phyloP scores from a whole-genome alignment of 2,113 vertebrate species.

The Miniopterus natalensis region DNA sequence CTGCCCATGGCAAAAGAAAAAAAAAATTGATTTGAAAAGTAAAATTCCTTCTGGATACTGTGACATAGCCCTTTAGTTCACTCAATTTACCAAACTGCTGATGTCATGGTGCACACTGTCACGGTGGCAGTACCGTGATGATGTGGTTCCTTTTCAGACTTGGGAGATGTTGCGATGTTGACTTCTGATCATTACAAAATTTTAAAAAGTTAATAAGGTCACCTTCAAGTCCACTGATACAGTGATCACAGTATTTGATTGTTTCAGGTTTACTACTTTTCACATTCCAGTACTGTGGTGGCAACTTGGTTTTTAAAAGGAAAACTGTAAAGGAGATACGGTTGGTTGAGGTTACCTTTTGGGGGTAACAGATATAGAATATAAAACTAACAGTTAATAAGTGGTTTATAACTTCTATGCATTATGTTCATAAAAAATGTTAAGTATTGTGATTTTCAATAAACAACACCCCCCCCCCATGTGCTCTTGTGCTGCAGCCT shows the following conservation, averaged over 20 bases:
- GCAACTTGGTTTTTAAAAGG: neutral
- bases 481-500: no score
- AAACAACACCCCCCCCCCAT: neutral
- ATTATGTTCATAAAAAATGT: slow-evolving; percentile 84
- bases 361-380: slow-evolving; percentile 55
- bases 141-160: neutral
- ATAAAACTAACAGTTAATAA: slow-evolving; percentile 85
- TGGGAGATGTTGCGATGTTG: neutral
- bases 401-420: slow-evolving; percentile 75
- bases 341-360: neutral
- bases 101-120: neutral
- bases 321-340: neutral
- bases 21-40: neutral
- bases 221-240: neutral
- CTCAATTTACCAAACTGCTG: neutral
- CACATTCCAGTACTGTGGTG: neutral
- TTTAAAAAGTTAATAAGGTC: neutral
- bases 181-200: neutral
- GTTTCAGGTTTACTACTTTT: neutral
- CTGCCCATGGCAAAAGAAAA: neutral
- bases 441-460: slow-evolving; percentile 81
- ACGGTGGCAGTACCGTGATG: neutral
- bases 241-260: neutral
- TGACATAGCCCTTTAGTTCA: neutral
- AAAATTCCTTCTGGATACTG: neutral